Base-by-base conservation (phyloP, 2,888 invertebrate genomes). In the Micoletzkya japonica region DNA sequence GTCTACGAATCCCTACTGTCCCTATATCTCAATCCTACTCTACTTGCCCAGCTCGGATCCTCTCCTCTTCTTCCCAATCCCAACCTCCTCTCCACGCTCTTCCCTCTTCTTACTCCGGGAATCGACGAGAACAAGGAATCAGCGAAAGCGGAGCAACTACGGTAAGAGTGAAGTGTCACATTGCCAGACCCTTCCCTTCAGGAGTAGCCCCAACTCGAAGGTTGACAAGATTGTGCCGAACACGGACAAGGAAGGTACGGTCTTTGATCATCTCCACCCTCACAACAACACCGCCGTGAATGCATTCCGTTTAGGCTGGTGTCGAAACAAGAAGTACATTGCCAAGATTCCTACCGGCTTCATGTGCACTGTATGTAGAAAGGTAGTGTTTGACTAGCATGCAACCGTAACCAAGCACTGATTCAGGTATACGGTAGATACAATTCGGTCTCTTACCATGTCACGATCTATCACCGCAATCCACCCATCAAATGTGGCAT, bases 381-480 rank as follows among this genome's bases (percentile, higher is more conserved):
- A 85, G 74, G 76, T 83, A 6, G 20, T 30, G 2, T 4, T 20
- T 34, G 17, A 24, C 24, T 50, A 32, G 14, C 20, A 30, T 24
- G 14, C 17, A 34, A 49, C 36, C 17, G 28, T n/a, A n/a, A n/a
- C n/a, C n/a, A n/a, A n/a, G n/a, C n/a, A n/a, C n/a, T 69, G 50
- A 4, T 37, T 26, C 67, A 81, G 72, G 73, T 79, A 17, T 81
- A 82, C 72, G 81, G 81, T 20, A 74, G 85, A 60, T 85, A 85
- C 80, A 85, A 85, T 73, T 82, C 82, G 17, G 85, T 85, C 7
- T 80, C 80, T 20, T 85, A 85, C 60, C 85, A 85, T 71, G 85
- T 85, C 61, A 85, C 85, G 60, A 86, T 85, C 66, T 85, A 85
- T 72, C 85, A 85, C 70, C 74, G 85, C n/a, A 85, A 85, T 71